Base-by-base conservation (phyloP, 1,140 invertebrate species). In the Solenopsis invicta region DNA sequence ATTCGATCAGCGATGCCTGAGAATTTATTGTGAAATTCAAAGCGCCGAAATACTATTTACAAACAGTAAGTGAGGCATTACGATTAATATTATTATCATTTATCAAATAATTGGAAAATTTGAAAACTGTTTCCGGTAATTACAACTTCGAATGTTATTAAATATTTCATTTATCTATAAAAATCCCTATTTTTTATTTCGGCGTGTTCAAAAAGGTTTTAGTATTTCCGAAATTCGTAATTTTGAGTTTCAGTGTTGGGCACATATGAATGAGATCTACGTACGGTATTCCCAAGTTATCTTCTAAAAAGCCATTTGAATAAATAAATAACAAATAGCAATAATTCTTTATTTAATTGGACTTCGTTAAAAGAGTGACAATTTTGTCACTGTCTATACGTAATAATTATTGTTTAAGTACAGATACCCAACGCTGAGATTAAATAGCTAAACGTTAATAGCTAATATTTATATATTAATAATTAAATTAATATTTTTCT, bases 141-240 rank as follows among this genome's bases (percentile, higher is more conserved):
- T 62, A 54, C n/a, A 45, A 6, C 48, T 10, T 48, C 5, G 64
- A n/a, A 34, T 45, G 12, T 21, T 34, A 45, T 62, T 77, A 62
- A 62, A 45, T n/a, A 77, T 77, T 77, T 21, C 52, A 45, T 64
- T 77, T 62, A 62, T n/a, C n/a, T 62, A 9, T 54, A 59, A 74
- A 74, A 74, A 56, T 21, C n/a, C 2, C 4, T 37, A 29, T 45
- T 76, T 76, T 9, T 2, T 45, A 76, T 76, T 66, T 66, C n/a
- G 34, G 24, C n/a, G 8, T 37, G 16, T 66, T 37, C 4, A 18
- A 78, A 76, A 76, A 24, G n/a, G 41, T 54, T 29, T 74, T 5
- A 71, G 2, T 74, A 8, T 74, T 74, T 74, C 12, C 2, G 41
- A 41, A 75, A 59, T 74, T 74, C n/a, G 56, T 1, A 56, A 74